Evolutionary conservation across 1,140 invertebrate species (phyloP).

Genomic region (Hypothenemus hampei): DNA sequence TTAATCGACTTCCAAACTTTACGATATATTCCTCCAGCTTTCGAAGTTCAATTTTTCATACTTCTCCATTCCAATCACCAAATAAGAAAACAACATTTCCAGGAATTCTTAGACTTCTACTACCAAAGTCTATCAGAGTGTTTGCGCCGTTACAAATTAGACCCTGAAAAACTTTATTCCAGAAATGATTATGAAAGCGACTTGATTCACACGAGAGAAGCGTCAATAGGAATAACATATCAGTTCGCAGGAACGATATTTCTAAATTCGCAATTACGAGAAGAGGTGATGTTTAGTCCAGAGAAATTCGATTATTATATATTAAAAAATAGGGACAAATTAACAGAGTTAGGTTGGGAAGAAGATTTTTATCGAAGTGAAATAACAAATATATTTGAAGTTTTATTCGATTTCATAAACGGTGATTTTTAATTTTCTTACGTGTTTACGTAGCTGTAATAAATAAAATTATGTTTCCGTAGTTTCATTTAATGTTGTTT

Average conservation of each 20-base stretch:
- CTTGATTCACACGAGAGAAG: neutral
- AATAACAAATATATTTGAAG: too few species aligned
- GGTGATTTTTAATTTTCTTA: too few species aligned
- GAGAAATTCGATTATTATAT: constrained; percentile 13
- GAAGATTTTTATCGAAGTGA: constrained; percentile 7
- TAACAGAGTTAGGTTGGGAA: constrained; percentile 6
- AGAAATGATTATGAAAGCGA: constrained; percentile 4
- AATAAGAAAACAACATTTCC: constrained; percentile 41
- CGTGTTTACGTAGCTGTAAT: too few species aligned
- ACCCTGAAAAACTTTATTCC: constrained; percentile 1
- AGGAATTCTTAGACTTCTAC: constrained; percentile 41
- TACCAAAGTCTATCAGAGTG: constrained; percentile 27
- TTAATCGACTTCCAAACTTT: constrained; percentile 53
- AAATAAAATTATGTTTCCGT: too few species aligned
- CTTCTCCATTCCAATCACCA: constrained; percentile 40
- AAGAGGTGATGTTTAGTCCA: constrained; percentile 5
- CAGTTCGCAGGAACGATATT: neutral
- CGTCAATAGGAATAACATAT: neutral
- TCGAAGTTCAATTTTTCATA: constrained; percentile 47
- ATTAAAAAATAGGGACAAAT: neutral
- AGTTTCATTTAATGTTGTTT: too few species aligned
- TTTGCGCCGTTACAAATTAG: constrained; percentile 9
- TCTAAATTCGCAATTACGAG: constrained; percentile 9
- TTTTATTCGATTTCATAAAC: too few species aligned
- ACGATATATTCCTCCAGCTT: constrained; percentile 49